phyloP scores from a whole-genome alignment of 2,888 invertebrate genomes.

The Macaria liturata region DNA sequence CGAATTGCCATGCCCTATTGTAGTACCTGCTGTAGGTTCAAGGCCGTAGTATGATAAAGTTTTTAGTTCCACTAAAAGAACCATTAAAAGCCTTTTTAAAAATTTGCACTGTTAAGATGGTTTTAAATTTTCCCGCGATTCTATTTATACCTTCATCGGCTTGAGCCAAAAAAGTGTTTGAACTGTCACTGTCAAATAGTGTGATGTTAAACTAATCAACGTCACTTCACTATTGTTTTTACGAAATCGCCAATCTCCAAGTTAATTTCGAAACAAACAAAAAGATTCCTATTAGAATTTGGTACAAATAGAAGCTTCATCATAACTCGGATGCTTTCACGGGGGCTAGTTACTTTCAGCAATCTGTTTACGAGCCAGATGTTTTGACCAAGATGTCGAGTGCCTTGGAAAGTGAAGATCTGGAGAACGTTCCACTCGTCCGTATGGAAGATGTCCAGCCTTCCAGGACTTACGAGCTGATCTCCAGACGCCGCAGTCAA shows the following conservation, averaged over 20 bases:
- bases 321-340: not conserved
- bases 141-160: too few species aligned
- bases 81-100: too few species aligned
- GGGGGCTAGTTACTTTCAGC: not conserved
- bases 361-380: conserved; percentile 20
- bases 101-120: too few species aligned
- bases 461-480: conserved; percentile 44
- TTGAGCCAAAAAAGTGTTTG: too few species aligned
- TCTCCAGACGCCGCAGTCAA: conserved; percentile 26
- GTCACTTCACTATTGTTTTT: conserved; percentile 8
- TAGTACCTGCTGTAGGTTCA: too few species aligned
- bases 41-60: too few species aligned
- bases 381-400: conserved; percentile 55
- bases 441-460: conserved; percentile 74
- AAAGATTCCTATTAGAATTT: conserved; percentile 1
- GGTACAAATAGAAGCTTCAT: not conserved
- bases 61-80: too few species aligned
- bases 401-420: conserved; percentile 62
- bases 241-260: not conserved
- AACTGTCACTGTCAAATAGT: not conserved
- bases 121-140: too few species aligned
- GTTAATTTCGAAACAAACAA: conserved; percentile 5
- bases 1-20: too few species aligned
- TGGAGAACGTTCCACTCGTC: conserved; percentile 67
- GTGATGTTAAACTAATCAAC: not conserved